A percentile compares a stretch with the other conserved stretches of the same genome.
phyloP scores from a whole-genome alignment of 2,888 invertebrate genomes.

The Nezara viridula region DNA sequence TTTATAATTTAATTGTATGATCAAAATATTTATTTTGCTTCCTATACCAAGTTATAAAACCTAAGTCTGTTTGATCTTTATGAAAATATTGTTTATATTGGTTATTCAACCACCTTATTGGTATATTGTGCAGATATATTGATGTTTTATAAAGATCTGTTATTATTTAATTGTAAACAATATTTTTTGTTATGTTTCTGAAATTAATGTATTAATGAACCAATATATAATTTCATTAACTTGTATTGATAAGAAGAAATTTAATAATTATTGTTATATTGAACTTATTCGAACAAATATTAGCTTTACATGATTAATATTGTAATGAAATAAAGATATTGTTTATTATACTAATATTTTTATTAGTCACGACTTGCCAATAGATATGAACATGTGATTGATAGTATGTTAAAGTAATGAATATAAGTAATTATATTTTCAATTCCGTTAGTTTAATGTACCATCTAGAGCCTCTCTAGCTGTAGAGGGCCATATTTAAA shows the following conservation, averaged over 20 bases:
- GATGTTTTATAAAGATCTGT: not conserved
- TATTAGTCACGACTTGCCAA: not conserved
- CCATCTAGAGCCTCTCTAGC: no score
- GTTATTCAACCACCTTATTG: not conserved
- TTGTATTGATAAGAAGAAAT: not conserved
- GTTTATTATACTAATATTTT: not conserved
- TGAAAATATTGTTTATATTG: not conserved
- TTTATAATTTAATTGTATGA: not conserved
- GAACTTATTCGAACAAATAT: constrained; percentile 1
- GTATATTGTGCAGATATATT: not conserved
- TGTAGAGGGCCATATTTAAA: no score
- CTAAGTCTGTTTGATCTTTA: not conserved
- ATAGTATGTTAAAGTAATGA: not conserved
- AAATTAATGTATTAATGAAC: not conserved
- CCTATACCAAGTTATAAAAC: not conserved
- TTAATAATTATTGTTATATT: constrained; percentile 18
- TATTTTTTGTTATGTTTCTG: not conserved
- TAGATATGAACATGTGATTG: not conserved
- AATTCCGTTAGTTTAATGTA: no score
- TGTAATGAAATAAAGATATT: constrained; percentile 21
- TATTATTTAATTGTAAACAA: not conserved
- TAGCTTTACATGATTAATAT: not conserved
- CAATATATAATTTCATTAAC: not conserved
- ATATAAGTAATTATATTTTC: no score
- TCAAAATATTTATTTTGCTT: not conserved